Base-by-base conservation (phyloP, 1,140 invertebrate species). In the Catajapyx aquilonaris region DNA sequence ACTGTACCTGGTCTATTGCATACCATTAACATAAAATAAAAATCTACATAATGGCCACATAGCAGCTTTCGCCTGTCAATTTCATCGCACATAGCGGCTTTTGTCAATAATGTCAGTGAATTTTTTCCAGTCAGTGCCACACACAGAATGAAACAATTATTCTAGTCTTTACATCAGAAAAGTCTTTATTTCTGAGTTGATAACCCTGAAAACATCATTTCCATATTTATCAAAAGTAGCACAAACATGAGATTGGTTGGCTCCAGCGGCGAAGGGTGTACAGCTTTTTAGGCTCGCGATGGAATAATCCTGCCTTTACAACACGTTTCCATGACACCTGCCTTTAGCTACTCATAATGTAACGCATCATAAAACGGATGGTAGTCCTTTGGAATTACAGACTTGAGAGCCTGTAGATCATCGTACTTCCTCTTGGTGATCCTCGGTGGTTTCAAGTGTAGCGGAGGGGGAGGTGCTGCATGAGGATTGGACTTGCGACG, bases 311-410 rank as follows among this genome's bases (percentile, higher is more conserved):
- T 9, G 23, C 7, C 13, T 9, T 28, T 28, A 9, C 13, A 7
- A 28, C 13, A 9, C 7, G 13, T 28, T 9, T 28, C 13, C 13
- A 9, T 28, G 13, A 28, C 7, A 28, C 23, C 7, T 9, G 7
- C 7, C 13, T 28, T 9, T 9, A 7, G 7, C 13, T 28, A 13
- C 23, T 34, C 7, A 13, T n/a, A 9, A 18, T 5, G 17, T 44
- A 4, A 41, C 36, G 13, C 13, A 2, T 40, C 35, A 28, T 34
- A 34, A 34, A 34, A 34, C n/a, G 15, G 18, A 11, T 34, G 33
- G 15, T 23, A 36, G 33, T 37, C 17, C 10, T 40, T 38, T 18
- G 34, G 17, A 11, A 20, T 33, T 2, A 33, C 11, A 33, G 22
- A 5, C 25, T 40, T 20, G 20, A 43, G n/a, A 37, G 34, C 15